Percentiles rank a stretch among this genome's conserved stretches.
phyloP scores from a whole-genome alignment of 1,140 invertebrate species.

The Palaemon carinicauda region DNA sequence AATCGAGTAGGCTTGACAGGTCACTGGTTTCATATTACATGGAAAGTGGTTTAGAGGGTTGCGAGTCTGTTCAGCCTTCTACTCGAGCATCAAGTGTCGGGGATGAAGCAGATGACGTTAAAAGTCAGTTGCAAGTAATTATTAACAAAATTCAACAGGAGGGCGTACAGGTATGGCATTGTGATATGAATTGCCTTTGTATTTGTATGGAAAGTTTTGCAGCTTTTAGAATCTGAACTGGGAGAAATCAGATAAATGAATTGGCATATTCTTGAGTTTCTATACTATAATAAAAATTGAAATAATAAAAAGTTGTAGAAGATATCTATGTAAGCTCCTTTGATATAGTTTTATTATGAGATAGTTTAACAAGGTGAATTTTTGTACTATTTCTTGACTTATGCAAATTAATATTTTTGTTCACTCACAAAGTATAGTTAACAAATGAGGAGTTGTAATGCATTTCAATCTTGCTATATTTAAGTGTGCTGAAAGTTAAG shows the following conservation, averaged over 20 bases:
- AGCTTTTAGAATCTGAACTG: background rate
- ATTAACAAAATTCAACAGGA: slow-evolving; percentile 35
- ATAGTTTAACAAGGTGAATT: no score
- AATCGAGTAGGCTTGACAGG: slow-evolving; percentile 5
- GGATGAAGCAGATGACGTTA: slow-evolving; percentile 1
- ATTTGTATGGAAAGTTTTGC: background rate
- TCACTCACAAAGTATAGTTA: no score
- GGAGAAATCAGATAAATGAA: background rate
- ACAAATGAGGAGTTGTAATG: no score
- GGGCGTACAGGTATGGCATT: slow-evolving; percentile 25
- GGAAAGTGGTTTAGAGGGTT: background rate
- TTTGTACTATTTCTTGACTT: no score
- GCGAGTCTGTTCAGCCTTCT: background rate
- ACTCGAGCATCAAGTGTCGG: slow-evolving; percentile 36
- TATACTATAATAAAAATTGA: no score
- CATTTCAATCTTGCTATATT: no score
- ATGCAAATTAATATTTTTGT: no score
- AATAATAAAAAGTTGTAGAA: no score
- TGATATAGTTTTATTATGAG: no score
- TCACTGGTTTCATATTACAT: background rate
- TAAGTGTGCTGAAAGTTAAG: no score
- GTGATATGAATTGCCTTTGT: background rate
- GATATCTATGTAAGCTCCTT: no score
- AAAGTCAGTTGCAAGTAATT: slow-evolving; percentile 9
- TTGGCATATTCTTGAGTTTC: no score